Evolutionary conservation across 2,113 vertebrate genomes (phyloP), one percentile per base, ranked within the genome.

Genomic region (Nibea coibor): DNA sequence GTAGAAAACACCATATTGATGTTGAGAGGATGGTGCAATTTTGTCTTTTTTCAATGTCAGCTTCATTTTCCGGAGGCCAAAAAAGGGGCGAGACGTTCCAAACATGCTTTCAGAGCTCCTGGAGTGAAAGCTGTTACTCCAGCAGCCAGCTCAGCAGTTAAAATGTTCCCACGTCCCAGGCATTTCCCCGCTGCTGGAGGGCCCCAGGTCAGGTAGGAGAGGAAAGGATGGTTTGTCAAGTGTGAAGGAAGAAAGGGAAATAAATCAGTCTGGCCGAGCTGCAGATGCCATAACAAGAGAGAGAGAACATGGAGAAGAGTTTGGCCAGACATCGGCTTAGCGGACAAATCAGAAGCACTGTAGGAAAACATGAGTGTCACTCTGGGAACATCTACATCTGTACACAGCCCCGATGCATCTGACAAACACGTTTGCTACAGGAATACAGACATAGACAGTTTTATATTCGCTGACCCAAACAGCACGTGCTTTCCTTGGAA

Each of bases 11-110:
- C 3, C 17, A 67, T 64, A 10, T 68, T 4, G 3, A 65, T 22
- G 62, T 28, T 24, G n/a, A 66, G 45, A 56, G 47, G 72, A 61
- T 56, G 76, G 15, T 59, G 56, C 45, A 62, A 48, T 48, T 85
- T 73, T 19, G 20, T 26, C 31, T 54, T 65, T 63, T 22, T 31
- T 39, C 35, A 1, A 26, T 54, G 68, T 35, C 26, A 1, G 15
- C 71, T 54, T 71, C 8, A 81, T 75, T 81, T 88, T 57, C 54
- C 47, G 57, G 80, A 73, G 76, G 85, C 85, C 76, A 75, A 51
- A 42, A 39, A 28, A 78, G 77, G 66, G 75, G 61, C 26, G 28
- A 72, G 67, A 48, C 51, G 47, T 88, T 88, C 78, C 67, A 16
- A 72, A 72, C 47, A 53, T 47, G 80, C 80, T 69, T 73, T 67